Conservation (phyloP, 2,888 invertebrate genomes). For the Seira musarum region DNA sequence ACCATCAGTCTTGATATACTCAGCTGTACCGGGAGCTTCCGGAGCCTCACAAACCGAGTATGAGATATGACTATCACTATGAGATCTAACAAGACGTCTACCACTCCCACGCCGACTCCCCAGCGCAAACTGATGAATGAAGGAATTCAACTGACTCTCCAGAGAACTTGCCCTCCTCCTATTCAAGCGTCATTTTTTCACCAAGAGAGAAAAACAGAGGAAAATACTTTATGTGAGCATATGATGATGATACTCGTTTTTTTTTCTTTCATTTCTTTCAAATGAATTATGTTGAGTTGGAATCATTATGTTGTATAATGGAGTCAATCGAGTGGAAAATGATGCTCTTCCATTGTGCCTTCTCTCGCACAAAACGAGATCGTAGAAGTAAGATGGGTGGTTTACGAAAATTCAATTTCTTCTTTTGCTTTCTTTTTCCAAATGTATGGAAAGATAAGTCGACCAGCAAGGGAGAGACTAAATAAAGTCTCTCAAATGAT, state of each 20-base stretch:
- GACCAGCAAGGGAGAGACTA: too few species aligned
- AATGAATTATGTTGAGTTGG: neutral
- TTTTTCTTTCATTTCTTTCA: neutral
- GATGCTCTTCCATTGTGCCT: neutral
- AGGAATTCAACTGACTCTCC: conserved; percentile 87
- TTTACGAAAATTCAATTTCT: conserved; percentile 24
- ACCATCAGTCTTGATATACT: conserved; percentile 96
- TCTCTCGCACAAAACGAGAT: neutral
- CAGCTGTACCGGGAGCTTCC: conserved; percentile 89
- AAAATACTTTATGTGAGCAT: too few species aligned
- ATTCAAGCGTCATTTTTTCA: neutral
- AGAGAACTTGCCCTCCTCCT: conserved; percentile 76
- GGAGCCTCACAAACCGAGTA: conserved; percentile 88
- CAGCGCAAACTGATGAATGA: conserved; percentile 74
- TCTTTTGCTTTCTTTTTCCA: neutral
- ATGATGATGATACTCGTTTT: too few species aligned
- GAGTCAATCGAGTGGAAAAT: conserved; percentile 10
- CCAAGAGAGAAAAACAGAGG: neutral
- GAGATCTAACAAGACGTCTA: conserved; percentile 85
- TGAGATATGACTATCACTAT: conserved; percentile 93
- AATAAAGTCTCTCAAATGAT: too few species aligned
- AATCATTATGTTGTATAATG: neutral
- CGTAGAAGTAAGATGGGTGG: neutral
- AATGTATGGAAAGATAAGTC: too few species aligned
- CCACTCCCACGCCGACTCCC: conserved; percentile 75